phyloP scores from a whole-genome alignment of 2,797 vertebrate species.

The Knipowitschia caucasica region DNA sequence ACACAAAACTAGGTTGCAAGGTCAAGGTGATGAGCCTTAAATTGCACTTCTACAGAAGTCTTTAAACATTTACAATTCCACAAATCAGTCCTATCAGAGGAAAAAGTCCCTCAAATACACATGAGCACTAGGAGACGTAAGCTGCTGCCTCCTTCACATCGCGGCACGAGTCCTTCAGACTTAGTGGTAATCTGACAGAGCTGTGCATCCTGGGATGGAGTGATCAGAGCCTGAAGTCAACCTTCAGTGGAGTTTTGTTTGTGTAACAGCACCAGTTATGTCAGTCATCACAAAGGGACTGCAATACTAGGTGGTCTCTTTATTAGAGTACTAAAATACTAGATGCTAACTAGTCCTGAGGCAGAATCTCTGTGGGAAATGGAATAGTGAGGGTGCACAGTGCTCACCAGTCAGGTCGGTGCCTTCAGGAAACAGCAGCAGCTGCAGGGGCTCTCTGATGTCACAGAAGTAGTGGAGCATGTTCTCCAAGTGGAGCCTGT shows the following conservation, averaged over 20 bases:
- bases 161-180: conserved; percentile 38
- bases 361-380: too few relatives aligned
- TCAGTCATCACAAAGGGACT: too few relatives aligned
- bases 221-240: conserved; percentile 48
- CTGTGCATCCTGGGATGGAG: conserved; percentile 30
- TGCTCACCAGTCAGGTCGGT: conserved; percentile 94
- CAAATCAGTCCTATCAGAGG: neutral
- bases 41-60: too few relatives aligned
- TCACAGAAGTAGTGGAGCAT: conserved; percentile 97
- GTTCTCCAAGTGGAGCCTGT: conserved; percentile 87
- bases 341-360: too few relatives aligned
- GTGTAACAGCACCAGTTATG: conserved; percentile 25
- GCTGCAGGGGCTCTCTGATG: conserved; percentile 91
- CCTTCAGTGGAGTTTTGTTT: conserved; percentile 50
- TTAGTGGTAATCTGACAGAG: conserved; percentile 42
- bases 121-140: conserved; percentile 45
- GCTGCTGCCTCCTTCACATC: conserved; percentile 30
- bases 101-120: conserved; percentile 21
- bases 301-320: too few relatives aligned
- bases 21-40: too few relatives aligned
- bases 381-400: too few relatives aligned
- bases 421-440: conserved; percentile 96
- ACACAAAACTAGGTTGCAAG: too few relatives aligned
- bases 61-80: too few relatives aligned
- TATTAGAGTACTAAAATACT: too few relatives aligned